Evolutionary conservation across 2,888 invertebrate species (phyloP), one percentile per base, ranked within the genome.

Genomic region (Andrena marginata): DNA sequence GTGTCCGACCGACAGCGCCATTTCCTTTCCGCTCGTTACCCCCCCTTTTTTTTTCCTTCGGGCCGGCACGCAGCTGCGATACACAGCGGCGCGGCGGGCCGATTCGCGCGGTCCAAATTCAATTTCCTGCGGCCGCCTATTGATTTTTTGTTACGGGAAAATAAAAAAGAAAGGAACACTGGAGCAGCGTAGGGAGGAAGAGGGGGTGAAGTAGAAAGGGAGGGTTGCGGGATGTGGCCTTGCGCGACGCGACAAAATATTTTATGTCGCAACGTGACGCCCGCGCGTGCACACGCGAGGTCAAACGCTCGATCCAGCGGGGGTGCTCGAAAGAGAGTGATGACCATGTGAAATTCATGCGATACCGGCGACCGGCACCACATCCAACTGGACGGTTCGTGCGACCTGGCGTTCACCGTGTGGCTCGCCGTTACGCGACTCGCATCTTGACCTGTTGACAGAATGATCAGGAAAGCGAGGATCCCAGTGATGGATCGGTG

Each of bases 71-170:
- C 85, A 77, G 77, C 85, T 77, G 77, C 77, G 80, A 85, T 84
- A 79, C 75, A 75, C 74, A 10, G 59, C 73, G 62, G 23, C 23
- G 59, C 70, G 62, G 23, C 64, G 75, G 77, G 77, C 70, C 80
- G 80, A 87, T 89, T 85, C 80, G 80, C 87, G 68, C 83, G 82
- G 80, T 59, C 56, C 78, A 85, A 89, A 88, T 87, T 88, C 87
- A 89, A 88, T 88, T 88, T 89, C 87, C 88, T 82, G 84, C 77
- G 82, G 84, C 78, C 42, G 77, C 64, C 78, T 83, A 83, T 88
- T 77, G 89, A 88, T 86, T 86, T 82, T 80, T 69, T 78, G 56
- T 65, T 56, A 42, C 65, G 59, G 67, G 64, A 68, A 72, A 71
- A 64, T n/a, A 16, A 54, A n/a, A 13, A 35, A 56, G 20, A 54